Evolutionary conservation across 2,888 invertebrate species (phyloP), one percentile per base, ranked within the genome.

Genomic region (Pegoplata infirma): DNA sequence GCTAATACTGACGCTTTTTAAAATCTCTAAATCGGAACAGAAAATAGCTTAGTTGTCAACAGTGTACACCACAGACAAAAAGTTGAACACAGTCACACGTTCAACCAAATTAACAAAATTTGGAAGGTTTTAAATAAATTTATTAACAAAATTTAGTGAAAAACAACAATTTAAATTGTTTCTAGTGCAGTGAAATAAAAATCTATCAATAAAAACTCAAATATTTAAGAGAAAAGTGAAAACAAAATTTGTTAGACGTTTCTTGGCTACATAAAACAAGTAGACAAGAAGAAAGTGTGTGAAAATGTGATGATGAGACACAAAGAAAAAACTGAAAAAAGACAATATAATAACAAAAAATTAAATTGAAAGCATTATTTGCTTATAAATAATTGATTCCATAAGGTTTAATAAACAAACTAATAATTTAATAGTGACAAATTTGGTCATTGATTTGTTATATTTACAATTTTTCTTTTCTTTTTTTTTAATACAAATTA

Each of bases 61-160:
- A n/a, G n/a, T 69, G 56, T 17, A 76, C 76, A 76, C 53, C 76
- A 76, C 76, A 69, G 64, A 83, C 80, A 77, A 51, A 61, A 82
- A 82, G 81, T 80, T 83, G 76, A 82, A 84, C 84, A 85, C 85
- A 69, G 63, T 51, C 74, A 71, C 79, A 79, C 75, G 75, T 75
- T 79, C 73, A 36, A 83, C 81, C 81, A 83, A 83, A 82, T 81
- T 46, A 44, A 69, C 46, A 55, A 76, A 61, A 69, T 47, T 61
- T 49, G 36, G 23, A 36, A 61, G 36, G 46, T 63, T 76, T 80
- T 56, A 64, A 64, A 51, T 58, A 58, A 66, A 63, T 67, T 44
- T 63, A 58, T 23, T 64, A 6, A 25, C 3, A 66, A 81, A 80
- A 72, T 51, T 66, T 76, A 64, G 25, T 46, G 4, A 12, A 44